Conservation (phyloP, 2,113 vertebrate species). For the Butastur rufipennis region DNA sequence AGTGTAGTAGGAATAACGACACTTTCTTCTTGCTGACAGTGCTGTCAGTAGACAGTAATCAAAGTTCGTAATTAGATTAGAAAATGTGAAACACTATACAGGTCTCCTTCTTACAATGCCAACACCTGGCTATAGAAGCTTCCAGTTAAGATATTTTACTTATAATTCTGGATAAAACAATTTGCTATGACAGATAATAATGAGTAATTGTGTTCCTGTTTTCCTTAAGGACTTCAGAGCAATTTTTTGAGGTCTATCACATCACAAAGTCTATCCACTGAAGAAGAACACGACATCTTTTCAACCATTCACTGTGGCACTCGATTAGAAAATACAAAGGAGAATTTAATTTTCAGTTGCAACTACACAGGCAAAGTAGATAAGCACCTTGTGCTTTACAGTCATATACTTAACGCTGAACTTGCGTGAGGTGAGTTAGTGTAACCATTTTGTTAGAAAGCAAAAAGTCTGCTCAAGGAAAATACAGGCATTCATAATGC, state of each 20-base stretch:
- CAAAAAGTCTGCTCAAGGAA: conserved; percentile 59
- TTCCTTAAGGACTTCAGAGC: not conserved
- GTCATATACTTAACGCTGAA: not conserved
- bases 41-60: not conserved
- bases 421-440: not conserved
- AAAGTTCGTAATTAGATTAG: not conserved
- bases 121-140: not conserved
- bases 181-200: not conserved
- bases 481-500: conserved; percentile 63
- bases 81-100: not conserved
- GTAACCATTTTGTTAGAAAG: conserved; percentile 59
- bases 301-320: not conserved
- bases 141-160: not conserved
- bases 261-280: not conserved
- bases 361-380: not conserved
- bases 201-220: not conserved
- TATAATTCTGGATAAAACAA: not conserved
- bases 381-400: not conserved
- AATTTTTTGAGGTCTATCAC: not conserved
- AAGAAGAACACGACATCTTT: not conserved
- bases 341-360: not conserved
- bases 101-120: not conserved
- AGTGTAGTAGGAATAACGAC: not conserved
- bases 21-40: not conserved
- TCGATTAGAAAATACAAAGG: not conserved